Conservation (phyloP, 37 sponge, comb jelly and placozoan genomes). For the Ephydatia muelleri region DNA sequence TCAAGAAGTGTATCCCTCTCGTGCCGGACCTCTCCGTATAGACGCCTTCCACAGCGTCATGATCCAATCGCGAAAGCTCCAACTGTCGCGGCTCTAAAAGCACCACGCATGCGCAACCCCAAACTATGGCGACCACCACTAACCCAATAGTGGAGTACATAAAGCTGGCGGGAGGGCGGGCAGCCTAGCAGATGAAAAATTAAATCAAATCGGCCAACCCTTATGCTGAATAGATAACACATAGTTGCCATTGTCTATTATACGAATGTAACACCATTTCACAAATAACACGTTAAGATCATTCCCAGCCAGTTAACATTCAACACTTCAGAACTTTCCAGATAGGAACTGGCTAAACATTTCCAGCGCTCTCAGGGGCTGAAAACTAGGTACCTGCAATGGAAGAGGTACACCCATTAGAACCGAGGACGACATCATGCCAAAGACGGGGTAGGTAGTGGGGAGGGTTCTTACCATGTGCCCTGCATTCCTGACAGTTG, state of each 20-base stretch:
- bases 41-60: background rate
- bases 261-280: background rate
- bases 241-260: background rate
- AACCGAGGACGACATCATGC: too few relatives aligned
- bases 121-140: background rate
- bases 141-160: background rate
- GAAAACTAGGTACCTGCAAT: conserved; percentile 2
- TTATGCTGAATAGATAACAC: background rate
- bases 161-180: background rate
- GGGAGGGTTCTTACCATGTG: conserved; percentile 55
- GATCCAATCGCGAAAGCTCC: background rate
- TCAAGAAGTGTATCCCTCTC: background rate
- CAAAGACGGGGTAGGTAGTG: background rate
- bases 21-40: background rate
- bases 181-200: too few relatives aligned
- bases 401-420: background rate
- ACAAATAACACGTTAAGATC: too few relatives aligned
- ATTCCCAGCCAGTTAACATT: background rate
- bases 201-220: background rate
- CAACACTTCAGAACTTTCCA: conserved; percentile 3
- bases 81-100: background rate
- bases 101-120: background rate
- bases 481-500: conserved; percentile 62
- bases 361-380: conserved; percentile 35
- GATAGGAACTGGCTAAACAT: conserved; percentile 16